Conservation (phyloP, 2,797 vertebrate genomes). For the Parambassis ranga region DNA sequence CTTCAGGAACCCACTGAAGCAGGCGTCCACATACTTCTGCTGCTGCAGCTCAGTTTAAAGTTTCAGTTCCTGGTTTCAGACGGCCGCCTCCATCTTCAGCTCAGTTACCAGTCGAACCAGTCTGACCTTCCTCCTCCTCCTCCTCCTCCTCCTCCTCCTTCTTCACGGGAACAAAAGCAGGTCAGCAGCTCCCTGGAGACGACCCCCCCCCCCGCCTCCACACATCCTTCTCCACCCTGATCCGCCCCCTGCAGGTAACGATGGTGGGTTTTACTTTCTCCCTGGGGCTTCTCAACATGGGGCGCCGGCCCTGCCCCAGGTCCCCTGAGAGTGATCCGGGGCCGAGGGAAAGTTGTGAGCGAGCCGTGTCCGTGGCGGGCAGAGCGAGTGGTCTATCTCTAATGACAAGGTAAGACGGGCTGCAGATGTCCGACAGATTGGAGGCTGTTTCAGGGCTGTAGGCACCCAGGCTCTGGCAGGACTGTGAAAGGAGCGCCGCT, state of each 20-base stretch:
- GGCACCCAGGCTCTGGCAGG: constrained; percentile 37
- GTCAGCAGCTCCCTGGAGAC: constrained; percentile 52
- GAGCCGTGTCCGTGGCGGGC: constrained; percentile 44
- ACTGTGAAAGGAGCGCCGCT: constrained; percentile 57
- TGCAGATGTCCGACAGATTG: constrained; percentile 85
- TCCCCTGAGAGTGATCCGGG: constrained; percentile 55
- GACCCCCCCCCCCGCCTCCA: constrained; percentile 26
- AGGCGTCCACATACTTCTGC: too few species aligned
- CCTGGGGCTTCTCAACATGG: constrained; percentile 43
- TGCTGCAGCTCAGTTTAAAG: too few species aligned
- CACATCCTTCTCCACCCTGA: constrained; percentile 19
- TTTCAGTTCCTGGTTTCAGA: too few species aligned
- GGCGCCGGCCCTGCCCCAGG: constrained; percentile 46
- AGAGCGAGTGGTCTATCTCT: constrained; percentile 66
- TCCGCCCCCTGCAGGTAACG: constrained; percentile 47
- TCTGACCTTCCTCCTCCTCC: constrained; percentile 30
- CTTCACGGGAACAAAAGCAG: constrained; percentile 50
- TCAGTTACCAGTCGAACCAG: constrained; percentile 58
- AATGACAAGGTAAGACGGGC: constrained; percentile 79
- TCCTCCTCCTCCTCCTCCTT: constrained; percentile 12
- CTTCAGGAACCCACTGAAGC: too few species aligned
- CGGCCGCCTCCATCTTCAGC: constrained; percentile 4
- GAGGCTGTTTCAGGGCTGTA: constrained; percentile 35
- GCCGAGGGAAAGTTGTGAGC: constrained; percentile 61
- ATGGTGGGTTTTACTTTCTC: constrained; percentile 34